These are phyloP conservation scores for Eidolon dupreanum DNA, from an alignment of 2,797 vertebrate genomes.

Conservation along the genomic window DNA sequence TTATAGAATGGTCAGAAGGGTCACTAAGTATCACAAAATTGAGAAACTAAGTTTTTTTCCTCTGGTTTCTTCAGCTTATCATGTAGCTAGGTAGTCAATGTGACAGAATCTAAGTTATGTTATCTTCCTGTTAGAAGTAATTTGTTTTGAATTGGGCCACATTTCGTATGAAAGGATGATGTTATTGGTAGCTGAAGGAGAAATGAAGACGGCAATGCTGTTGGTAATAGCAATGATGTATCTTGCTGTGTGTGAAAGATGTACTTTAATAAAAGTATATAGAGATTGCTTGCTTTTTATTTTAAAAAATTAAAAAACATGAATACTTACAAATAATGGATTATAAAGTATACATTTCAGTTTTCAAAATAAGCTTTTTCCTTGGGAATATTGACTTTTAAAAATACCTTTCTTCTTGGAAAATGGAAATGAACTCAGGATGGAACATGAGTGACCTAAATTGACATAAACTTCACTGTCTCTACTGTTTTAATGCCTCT, in stretches of 20 bases:
- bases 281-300: constrained; percentile 86
- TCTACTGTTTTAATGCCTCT: constrained; percentile 69
- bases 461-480: constrained; percentile 80
- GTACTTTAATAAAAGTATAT: constrained; percentile 85
- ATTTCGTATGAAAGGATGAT: constrained; percentile 51
- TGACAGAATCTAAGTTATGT: constrained; percentile 27
- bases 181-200: constrained; percentile 66
- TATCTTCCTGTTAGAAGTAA: constrained; percentile 47
- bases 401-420: constrained; percentile 70
- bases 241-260: constrained; percentile 84
- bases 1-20: neutral
- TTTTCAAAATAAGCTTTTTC: constrained; percentile 66
- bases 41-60: neutral
- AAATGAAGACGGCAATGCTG: constrained; percentile 80
- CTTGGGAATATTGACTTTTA: constrained; percentile 22
- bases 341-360: constrained; percentile 53
- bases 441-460: constrained; percentile 77
- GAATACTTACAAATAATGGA: constrained; percentile 71
- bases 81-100: constrained; percentile 23
- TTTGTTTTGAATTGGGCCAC: constrained; percentile 53
- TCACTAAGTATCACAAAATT: constrained; percentile 18
- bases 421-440: constrained; percentile 80
- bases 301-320: constrained; percentile 78
- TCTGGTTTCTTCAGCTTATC: constrained; percentile 54
- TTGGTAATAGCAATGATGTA: constrained; percentile 84